Evolutionary conservation across 2,797 vertebrate genomes (phyloP).

Genomic region (Helarctos malayanus): DNA sequence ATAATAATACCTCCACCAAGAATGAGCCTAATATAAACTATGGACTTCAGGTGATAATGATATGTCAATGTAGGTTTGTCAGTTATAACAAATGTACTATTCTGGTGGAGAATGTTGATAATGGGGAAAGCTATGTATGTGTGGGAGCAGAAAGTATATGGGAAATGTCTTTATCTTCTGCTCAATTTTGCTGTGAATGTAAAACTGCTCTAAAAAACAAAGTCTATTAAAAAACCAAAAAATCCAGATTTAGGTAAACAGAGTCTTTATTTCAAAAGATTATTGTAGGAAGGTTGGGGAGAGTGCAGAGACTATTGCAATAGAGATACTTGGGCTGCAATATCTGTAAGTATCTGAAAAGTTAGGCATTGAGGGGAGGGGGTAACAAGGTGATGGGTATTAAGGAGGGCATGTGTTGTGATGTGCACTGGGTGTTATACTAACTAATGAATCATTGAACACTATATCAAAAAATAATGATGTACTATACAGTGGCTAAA

Average conservation of each 20-base stretch:
- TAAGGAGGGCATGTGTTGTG: too few relatives aligned
- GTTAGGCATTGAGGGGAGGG: not conserved
- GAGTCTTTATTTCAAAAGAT: not conserved
- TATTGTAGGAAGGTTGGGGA: not conserved
- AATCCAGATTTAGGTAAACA: not conserved
- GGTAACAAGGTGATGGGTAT: too few relatives aligned
- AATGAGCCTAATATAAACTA: not conserved
- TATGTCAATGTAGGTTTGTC: not conserved
- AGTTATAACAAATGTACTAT: not conserved
- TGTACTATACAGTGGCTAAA: too few relatives aligned
- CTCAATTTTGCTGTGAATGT: not conserved
- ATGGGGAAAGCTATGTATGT: not conserved
- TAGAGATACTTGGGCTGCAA: not conserved
- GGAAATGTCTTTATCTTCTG: not conserved
- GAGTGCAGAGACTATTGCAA: not conserved
- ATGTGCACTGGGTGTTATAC: too few relatives aligned
- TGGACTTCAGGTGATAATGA: not conserved
- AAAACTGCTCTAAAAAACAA: not conserved
- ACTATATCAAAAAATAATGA: too few relatives aligned
- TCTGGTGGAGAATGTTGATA: not conserved
- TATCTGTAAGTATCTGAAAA: not conserved
- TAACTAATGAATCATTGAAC: too few relatives aligned
- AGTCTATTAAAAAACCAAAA: not conserved
- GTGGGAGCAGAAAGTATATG: not conserved
- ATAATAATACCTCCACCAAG: not conserved